These are phyloP conservation scores for Sinopyrophorus schimmeli DNA, from an alignment of 2,888 invertebrate species.

Conservation along the genomic window DNA sequence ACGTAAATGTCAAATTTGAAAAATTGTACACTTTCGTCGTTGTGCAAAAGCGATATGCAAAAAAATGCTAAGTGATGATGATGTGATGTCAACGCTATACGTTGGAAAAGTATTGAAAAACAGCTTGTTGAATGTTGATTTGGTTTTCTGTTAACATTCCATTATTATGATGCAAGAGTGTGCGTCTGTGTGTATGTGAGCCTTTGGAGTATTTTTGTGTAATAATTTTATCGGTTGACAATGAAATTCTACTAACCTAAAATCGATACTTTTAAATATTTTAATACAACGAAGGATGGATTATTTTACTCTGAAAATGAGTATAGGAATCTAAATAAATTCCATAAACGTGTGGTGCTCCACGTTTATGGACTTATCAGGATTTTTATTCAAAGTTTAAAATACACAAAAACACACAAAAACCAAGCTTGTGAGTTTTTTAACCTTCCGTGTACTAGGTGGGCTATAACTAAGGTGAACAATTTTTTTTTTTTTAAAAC, in stretches of 20 bases:
- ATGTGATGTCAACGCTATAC: constrained; percentile 5
- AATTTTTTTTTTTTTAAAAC: no score
- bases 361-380: no score
- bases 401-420: no score
- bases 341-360: no score
- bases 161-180: constrained; percentile 6
- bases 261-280: no score
- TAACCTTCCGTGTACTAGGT: no score
- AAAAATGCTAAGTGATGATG: constrained; percentile 7
- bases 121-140: constrained; percentile 8
- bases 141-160: constrained; percentile 5
- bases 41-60: constrained; percentile 1
- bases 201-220: neutral
- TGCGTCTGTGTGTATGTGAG: neutral
- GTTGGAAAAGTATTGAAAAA: constrained; percentile 8
- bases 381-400: no score
- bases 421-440: no score
- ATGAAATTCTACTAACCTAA: constrained; percentile 4
- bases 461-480: no score
- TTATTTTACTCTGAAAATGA: no score
- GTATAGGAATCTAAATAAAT: no score
- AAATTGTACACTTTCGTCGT: neutral
- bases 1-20: constrained; percentile 3
- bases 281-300: no score
- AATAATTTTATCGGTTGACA: neutral